Evolutionary conservation across 2,888 invertebrate genomes (phyloP), one percentile per base, ranked within the genome.

Genomic region (Apamea epomidion): DNA sequence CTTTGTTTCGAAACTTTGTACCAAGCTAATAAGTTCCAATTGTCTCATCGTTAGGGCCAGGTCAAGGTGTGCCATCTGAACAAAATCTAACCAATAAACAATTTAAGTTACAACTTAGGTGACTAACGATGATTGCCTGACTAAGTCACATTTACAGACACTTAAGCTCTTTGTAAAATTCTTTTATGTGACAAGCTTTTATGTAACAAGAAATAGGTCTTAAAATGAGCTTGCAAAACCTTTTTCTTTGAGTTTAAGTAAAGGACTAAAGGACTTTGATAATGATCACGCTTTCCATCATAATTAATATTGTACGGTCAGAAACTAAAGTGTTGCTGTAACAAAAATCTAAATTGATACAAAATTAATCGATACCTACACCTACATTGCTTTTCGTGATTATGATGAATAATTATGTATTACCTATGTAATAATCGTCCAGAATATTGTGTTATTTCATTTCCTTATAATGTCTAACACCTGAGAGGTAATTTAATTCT

Each of bases 91-190:
- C 54, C 42, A 86, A 80, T 83, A 83, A 85, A 83, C 68, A 58
- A 42, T 42, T 68, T 48, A 81, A 77, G 64, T 75, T 79, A 85
- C 32, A 76, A 48, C 25, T 81, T 64, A n/a, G 42, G 68, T 77
- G 32, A 79, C 74, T 80, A 80, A 85, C 76, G 68, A 85, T 80
- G 73, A 87, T 85, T 80, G 81, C 86, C 80, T 86, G 80, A 79
- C 78, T 68, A 79, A 60, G 68, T 72, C 16, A 54, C 84, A 75
- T 88, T 82, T 76, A 79, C 68, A 67, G 67, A 62, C 48, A 74
- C 62, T 79, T 85, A 81, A 81, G n/a, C 65, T 74, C 62, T 74
- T 81, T 77, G 58, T 72, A 42, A 65, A 72, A 78, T 71, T 75
- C 74, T 69, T 62, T 48, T 48, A 14, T 14, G 3, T 48, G 48